Conservation (phyloP, 2,888 invertebrate species). For the Tachina fera region DNA sequence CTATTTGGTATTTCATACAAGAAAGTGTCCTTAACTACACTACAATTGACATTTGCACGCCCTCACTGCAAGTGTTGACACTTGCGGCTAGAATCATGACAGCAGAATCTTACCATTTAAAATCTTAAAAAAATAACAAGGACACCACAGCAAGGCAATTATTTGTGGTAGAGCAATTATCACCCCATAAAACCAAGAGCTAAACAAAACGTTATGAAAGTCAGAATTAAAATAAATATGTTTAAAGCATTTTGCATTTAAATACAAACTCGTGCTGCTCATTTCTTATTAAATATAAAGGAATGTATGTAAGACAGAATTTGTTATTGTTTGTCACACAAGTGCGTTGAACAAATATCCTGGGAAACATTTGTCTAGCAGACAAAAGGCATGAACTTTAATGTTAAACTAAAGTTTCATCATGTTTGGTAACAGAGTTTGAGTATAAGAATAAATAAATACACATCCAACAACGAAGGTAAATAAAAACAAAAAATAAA, state of each 20-base stretch:
- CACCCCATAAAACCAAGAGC: conserved; percentile 61
- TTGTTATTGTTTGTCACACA: conserved; percentile 54
- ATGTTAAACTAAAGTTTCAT: conserved; percentile 64
- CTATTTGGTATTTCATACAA: conserved; percentile 27
- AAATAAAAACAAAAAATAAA: background rate
- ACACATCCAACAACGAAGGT: background rate
- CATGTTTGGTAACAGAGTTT: conserved; percentile 52
- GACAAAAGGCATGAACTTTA: conserved; percentile 73
- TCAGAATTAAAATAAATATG: conserved; percentile 38
- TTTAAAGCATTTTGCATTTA: conserved; percentile 56
- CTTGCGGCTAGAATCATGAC: conserved; percentile 75
- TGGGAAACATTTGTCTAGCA: conserved; percentile 81
- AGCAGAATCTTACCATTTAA: conserved; percentile 71
- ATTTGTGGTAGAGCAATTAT: conserved; percentile 59
- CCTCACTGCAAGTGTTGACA: conserved; percentile 68
- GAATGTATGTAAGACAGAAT: conserved; percentile 4
- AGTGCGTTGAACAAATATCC: conserved; percentile 73
- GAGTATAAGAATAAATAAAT: background rate
- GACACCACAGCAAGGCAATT: conserved; percentile 25
- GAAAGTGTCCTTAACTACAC: conserved; percentile 42
- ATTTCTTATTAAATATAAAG: conserved; percentile 11
- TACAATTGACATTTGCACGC: conserved; percentile 72
- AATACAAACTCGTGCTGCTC: conserved; percentile 14
- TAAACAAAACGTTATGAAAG: conserved; percentile 2
- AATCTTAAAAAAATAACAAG: conserved; percentile 8